Evolutionary conservation across 1,140 invertebrate species (phyloP).

Genomic region (Zelostemma sp.): DNA sequence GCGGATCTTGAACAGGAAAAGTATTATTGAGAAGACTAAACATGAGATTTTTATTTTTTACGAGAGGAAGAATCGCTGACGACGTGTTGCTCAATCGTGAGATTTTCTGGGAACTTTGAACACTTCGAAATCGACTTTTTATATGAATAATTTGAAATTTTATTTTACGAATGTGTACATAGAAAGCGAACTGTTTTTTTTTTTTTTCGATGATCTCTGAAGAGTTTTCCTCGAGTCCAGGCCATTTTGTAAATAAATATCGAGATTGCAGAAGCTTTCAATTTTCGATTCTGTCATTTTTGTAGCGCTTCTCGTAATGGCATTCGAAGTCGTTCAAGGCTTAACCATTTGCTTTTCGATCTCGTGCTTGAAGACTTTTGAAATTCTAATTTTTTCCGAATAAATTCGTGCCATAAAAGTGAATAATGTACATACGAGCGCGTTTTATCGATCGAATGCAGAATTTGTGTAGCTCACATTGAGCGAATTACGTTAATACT

Average conservation of each 20-base stretch:
- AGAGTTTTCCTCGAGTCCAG: conserved; percentile 12
- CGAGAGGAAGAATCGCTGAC: neutral
- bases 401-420: conserved; percentile 54
- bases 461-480: conserved; percentile 60
- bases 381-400: conserved; percentile 27
- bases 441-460: conserved; percentile 12
- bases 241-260: too few species aligned
- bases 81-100: neutral
- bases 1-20: conserved; percentile 74
- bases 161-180: conserved; percentile 40
- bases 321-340: too few species aligned
- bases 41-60: conserved; percentile 3
- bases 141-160: conserved; percentile 45
- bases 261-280: too few species aligned
- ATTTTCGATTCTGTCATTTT: conserved; percentile 23
- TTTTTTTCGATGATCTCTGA: neutral
- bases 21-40: conserved; percentile 63
- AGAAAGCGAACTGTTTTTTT: neutral
- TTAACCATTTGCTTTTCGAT: too few species aligned
- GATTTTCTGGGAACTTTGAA: conserved; percentile 1
- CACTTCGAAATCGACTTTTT: too few species aligned
- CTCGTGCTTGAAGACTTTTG: too few species aligned
- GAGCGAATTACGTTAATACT: too few species aligned
- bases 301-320: too few species aligned
- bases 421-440: conserved; percentile 31